Conservation (phyloP, 2,797 vertebrate species). For the Trachops cirrhosus region DNA sequence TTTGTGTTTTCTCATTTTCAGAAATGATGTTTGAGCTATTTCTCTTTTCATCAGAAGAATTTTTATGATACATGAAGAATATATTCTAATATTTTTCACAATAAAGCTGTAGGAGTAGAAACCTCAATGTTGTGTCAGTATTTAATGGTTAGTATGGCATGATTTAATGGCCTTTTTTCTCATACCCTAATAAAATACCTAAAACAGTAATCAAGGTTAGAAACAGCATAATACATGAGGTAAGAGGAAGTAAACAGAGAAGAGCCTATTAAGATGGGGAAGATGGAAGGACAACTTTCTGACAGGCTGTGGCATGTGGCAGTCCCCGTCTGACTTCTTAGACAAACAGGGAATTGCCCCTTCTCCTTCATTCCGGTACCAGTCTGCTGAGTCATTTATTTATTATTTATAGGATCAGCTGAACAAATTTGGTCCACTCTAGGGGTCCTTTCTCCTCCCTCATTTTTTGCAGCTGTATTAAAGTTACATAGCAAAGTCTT, state of each 20-base stretch:
- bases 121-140: background rate
- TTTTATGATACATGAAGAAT: conserved; percentile 35
- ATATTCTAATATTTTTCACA: conserved; percentile 17
- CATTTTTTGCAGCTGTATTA: background rate
- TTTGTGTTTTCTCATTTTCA: conserved; percentile 37
- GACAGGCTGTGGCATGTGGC: background rate
- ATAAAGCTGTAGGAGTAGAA: background rate
- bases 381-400: background rate
- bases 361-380: background rate
- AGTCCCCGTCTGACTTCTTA: background rate
- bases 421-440: background rate
- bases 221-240: background rate
- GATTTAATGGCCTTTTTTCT: background rate
- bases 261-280: background rate
- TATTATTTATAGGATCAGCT: background rate
- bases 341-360: background rate
- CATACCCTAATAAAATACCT: background rate
- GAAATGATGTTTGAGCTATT: background rate
- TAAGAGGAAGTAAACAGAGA: background rate
- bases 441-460: background rate
- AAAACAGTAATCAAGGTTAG: background rate
- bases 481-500: background rate
- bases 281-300: background rate
- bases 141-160: background rate
- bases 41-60: background rate